Evolutionary conservation across 2,888 invertebrate species (phyloP), one percentile per base, ranked within the genome.

Genomic region (Chirona hameri): DNA sequence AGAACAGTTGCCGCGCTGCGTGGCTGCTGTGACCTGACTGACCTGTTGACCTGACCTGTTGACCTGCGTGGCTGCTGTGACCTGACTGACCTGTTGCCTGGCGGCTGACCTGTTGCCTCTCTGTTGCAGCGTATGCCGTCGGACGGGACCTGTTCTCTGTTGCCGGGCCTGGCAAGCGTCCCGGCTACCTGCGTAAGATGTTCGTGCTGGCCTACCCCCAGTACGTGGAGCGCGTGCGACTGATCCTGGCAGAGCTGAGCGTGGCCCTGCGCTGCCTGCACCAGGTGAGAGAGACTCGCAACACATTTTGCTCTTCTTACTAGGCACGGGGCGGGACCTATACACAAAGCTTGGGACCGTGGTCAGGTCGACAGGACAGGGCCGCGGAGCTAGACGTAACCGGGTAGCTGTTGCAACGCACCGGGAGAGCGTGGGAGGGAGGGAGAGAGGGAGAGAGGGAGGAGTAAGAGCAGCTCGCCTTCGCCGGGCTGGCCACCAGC

Each of bases 181-280:
- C 79, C 48, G 79, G 79, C 10, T 79, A 79, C 79, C 79, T 79
- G 79, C 46, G 79, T 9, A 21, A n/a, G 14, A 79, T 79, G 79
- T 79, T 79, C 48, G 48, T 48, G 46, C 46, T 48, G 46, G n/a
- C 46, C 9, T 79, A 79, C 79, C 48, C 79, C 18, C 79, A 48
- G 39, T 79, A 79, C 79, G 79, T 79, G 18, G n/a, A 48, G 10
- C 79, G 79, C n/a, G 48, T 79, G 24, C 79, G 79, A 9, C 9
- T 79, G 10, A 48, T 79, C 14, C 79, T 79, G 46, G 79, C 79
- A 46, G 79, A 79, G n/a, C 48, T 79, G 24, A 79, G 46, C 79
- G 79, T 24, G 21, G 79, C 79, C 7, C 21, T 79, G 10, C n/a
- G n/a, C 79, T 9, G 21, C 1, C 79, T 79, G n/a, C 79, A 79